phyloP scores from a whole-genome alignment of 2,797 vertebrate genomes.

The Manis crassicaudata region DNA sequence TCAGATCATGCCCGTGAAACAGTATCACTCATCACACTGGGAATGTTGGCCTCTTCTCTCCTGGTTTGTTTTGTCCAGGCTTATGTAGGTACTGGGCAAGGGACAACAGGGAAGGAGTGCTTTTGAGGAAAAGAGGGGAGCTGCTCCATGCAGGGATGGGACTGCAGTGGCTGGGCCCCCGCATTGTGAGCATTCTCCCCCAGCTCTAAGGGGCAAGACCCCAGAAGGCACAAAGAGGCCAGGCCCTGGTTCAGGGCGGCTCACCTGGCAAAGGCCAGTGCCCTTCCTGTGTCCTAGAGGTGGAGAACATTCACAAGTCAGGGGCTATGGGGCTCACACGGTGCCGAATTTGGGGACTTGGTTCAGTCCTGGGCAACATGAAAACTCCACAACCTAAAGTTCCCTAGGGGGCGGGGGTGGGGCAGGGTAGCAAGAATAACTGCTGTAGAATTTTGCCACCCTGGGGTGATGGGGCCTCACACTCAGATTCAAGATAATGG shows the following conservation, averaged over 20 bases:
- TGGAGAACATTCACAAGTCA: accelerated
- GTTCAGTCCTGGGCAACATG: neutral
- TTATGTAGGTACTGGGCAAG: neutral
- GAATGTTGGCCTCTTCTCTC: neutral
- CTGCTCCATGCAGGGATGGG: neutral
- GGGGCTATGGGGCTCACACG: accelerated
- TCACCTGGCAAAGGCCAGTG: no score
- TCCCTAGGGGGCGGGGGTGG: no score
- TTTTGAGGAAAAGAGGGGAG: neutral
- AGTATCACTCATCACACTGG: no score
- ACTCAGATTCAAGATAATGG: neutral
- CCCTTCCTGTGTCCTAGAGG: no score
- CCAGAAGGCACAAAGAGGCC: neutral
- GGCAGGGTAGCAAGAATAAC: neutral
- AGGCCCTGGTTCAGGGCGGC: neutral
- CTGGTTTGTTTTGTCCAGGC: neutral
- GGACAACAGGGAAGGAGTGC: neutral
- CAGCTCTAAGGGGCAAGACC: neutral
- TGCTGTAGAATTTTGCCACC: neutral
- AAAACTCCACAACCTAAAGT: neutral
- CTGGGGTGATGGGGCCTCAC: neutral
- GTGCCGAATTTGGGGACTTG: no score
- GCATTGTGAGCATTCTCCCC: neutral
- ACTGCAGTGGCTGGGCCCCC: neutral
- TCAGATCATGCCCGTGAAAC: neutral